Evolutionary conservation across 2,888 invertebrate genomes (phyloP), one percentile per base, ranked within the genome.

Genomic region (Drosophila ezoana): DNA sequence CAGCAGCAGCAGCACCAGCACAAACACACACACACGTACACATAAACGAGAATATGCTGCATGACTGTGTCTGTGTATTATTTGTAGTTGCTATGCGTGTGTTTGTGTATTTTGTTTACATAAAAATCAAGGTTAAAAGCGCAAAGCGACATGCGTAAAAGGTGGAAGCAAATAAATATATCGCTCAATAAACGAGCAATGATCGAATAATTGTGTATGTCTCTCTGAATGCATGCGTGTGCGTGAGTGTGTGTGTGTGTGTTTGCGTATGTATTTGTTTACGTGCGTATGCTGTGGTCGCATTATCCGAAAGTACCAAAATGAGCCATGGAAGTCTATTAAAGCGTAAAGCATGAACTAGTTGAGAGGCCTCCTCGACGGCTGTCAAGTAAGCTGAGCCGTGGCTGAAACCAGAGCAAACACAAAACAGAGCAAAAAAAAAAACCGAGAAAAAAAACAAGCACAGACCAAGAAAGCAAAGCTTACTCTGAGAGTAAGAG

Each of bases 111-210:
- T 83, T 86, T 88, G 86, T 88, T 88, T 85, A 88, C 88, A 85
- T 76, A 72, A 69, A 85, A 85, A 86, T 88, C 85, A 85, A 85
- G 85, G 85, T 88, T 85, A 85, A 83, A 86, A 87, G 79, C 88
- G 86, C 86, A 85, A 87, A 79, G 58, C 76, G 73, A 81, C 86
- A 80, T 80, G 85, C 87, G 87, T 79, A 81, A 87, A 72, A 79
- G 85, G 87, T 81, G 83, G 87, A 85, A 74, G 82, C 72, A 75
- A 75, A 76, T 75, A 81, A 83, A 82, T 81, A 84, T 66, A 84
- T 86, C 83, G 81, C 73, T 77, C 77, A 76, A 76, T 77, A 75
- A 79, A 45, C 75, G 75, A 67, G 77, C 79, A 75, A 66, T 72
- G 79, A 75, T 78, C 71, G 61, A 79, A 79, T 63, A 74, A 64